Conservation (phyloP, 2,113 vertebrate species). For the Brachyhypopomus gauderio region DNA sequence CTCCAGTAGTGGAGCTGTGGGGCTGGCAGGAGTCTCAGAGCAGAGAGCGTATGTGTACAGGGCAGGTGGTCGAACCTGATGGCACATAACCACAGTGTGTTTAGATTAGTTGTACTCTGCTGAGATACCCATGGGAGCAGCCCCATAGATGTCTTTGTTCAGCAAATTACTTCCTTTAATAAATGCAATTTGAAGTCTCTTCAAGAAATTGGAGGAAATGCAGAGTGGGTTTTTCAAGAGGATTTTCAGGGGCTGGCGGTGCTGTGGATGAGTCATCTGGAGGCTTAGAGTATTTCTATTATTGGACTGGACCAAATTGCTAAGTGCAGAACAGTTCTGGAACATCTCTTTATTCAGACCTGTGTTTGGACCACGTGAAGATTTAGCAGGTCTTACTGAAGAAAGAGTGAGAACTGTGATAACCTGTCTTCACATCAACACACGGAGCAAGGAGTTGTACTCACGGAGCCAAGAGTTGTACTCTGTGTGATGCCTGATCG, state of each 20-base stretch:
- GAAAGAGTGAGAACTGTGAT: not conserved
- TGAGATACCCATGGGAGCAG: not conserved
- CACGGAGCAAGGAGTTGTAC: not conserved
- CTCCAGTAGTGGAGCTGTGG: not conserved
- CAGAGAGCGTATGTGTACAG: not conserved
- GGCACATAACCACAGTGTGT: not conserved
- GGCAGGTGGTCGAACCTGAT: too few species aligned
- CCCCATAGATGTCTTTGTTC: not conserved
- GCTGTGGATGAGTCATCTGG: constrained; percentile 30
- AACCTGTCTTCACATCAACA: not conserved
- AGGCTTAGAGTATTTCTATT: constrained; percentile 26
- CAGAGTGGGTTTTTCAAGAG: constrained; percentile 20
- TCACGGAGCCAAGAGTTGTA: not conserved
- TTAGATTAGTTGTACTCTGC: not conserved
- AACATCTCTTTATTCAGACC: not conserved
- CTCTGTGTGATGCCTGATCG: not conserved
- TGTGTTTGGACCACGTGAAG: constrained; percentile 19
- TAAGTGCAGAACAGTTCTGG: constrained; percentile 11
- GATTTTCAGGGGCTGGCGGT: constrained; percentile 15
- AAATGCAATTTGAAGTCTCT: not conserved
- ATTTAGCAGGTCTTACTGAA: not conserved
- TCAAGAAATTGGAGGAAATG: constrained; percentile 2
- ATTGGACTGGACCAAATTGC: constrained; percentile 33
- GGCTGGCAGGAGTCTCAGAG: not conserved
- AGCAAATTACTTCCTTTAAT: not conserved